phyloP scores from a whole-genome alignment of 2,797 vertebrate genomes.

The Enteromius trimaculatus region DNA sequence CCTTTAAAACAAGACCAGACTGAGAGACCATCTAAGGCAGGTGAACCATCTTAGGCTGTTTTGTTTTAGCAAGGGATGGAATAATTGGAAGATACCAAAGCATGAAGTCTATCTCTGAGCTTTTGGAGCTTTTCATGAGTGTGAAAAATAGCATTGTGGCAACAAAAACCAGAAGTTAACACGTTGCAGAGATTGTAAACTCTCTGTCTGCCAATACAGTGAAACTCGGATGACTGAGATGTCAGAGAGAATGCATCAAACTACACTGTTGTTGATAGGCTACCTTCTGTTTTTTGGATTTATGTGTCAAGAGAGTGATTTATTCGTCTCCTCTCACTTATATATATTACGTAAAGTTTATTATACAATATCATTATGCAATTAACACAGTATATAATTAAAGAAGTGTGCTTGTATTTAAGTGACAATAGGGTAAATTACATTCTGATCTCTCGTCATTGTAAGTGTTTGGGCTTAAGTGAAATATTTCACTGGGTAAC shows the following conservation, averaged over 20 bases:
- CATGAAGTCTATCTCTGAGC: background rate
- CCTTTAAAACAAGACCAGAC: background rate
- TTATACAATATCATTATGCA: background rate
- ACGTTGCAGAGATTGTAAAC: background rate
- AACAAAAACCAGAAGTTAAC: slow-evolving; percentile 12
- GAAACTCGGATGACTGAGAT: background rate
- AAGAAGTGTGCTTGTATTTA: slow-evolving; percentile 33
- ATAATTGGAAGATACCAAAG: background rate
- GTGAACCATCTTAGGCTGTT: background rate
- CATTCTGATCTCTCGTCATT: slow-evolving; percentile 31
- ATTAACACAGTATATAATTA: background rate
- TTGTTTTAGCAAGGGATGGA: background rate
- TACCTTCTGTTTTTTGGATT: background rate
- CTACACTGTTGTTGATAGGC: background rate
- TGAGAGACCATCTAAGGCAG: background rate
- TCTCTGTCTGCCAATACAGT: background rate
- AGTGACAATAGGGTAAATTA: slow-evolving; percentile 22
- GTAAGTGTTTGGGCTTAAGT: background rate
- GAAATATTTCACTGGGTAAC: slow-evolving; percentile 36
- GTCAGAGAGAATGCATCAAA: background rate
- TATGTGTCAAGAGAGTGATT: slow-evolving; percentile 21
- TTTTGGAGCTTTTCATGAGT: slow-evolving; percentile 1
- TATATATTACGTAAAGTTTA: background rate
- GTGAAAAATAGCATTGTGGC: background rate
- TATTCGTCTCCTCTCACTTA: background rate